A percentile compares a stretch with the other conserved stretches of the same genome.
Evolutionary conservation across 2,797 vertebrate species (phyloP).

Genomic region (Hydrolagus colliei): DNA sequence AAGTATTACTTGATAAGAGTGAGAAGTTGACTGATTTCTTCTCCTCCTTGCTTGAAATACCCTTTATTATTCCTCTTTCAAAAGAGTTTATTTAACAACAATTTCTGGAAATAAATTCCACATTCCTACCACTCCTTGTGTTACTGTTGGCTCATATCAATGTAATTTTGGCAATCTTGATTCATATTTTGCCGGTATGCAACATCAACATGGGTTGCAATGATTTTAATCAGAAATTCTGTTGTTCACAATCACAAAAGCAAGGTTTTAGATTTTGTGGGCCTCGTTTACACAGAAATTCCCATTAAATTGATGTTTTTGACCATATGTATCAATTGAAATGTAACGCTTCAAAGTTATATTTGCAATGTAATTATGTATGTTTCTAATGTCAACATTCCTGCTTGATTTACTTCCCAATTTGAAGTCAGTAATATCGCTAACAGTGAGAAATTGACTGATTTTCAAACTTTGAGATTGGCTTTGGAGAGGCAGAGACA

Average conservation of each 20-base stretch:
- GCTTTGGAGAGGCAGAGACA: not conserved
- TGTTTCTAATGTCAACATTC: not conserved
- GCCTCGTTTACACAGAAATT: too few species aligned
- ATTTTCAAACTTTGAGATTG: not conserved
- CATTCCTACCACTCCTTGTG: not conserved
- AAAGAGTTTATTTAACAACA: not conserved
- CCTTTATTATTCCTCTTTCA: not conserved
- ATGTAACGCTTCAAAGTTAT: not conserved
- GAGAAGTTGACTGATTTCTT: not conserved
- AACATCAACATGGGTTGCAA: not conserved
- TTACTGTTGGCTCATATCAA: not conserved
- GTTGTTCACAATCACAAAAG: not conserved
- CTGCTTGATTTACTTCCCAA: not conserved
- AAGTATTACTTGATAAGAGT: too few species aligned
- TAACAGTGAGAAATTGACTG: not conserved
- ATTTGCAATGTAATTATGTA: constrained; percentile 3
- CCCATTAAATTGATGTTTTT: too few species aligned
- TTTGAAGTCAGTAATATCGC: not conserved
- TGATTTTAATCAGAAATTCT: not conserved
- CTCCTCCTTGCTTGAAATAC: not conserved
- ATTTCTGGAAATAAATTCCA: not conserved
- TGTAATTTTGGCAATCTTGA: not conserved
- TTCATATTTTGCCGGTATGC: not conserved
- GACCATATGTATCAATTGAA: not conserved
- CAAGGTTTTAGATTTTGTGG: too few species aligned